Percentiles rank a stretch among this genome's conserved stretches.
Conservation (phyloP, 2,797 vertebrate species). For the Acrossocheilus wenchowensis region DNA sequence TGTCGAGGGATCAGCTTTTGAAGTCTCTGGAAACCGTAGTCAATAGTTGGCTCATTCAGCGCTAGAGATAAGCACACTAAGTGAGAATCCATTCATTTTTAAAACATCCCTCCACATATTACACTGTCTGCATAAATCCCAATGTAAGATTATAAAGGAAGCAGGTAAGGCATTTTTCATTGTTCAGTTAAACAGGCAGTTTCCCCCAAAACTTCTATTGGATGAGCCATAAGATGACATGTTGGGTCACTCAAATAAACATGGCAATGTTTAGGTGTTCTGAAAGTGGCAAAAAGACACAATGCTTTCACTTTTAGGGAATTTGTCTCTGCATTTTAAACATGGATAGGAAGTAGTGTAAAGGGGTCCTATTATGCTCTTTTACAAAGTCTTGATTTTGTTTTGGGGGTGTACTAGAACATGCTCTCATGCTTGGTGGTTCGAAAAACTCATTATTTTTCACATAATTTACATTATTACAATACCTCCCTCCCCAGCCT, state of each 20-base stretch:
- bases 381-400: too few species aligned
- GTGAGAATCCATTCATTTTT: neutral
- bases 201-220: neutral
- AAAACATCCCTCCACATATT: neutral
- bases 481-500: too few species aligned
- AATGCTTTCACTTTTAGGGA: neutral
- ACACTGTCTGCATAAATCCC: neutral
- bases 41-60: conserved; percentile 97
- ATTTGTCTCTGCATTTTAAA: neutral
- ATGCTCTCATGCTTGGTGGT: too few species aligned
- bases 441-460: too few species aligned
- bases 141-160: neutral
- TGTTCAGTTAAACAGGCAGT: neutral
- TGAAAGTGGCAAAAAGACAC: too few species aligned
- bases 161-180: neutral
- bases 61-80: conserved; percentile 75
- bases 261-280: neutral
- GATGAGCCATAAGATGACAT: neutral
- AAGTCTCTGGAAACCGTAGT: conserved; percentile 97
- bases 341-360: neutral
- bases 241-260: neutral
- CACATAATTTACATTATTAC: too few species aligned
- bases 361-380: too few species aligned
- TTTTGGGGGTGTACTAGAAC: too few species aligned
- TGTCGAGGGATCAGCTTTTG: conserved; percentile 97